Conservation (phyloP, 2,888 invertebrate genomes). For the Congeria kusceri region DNA sequence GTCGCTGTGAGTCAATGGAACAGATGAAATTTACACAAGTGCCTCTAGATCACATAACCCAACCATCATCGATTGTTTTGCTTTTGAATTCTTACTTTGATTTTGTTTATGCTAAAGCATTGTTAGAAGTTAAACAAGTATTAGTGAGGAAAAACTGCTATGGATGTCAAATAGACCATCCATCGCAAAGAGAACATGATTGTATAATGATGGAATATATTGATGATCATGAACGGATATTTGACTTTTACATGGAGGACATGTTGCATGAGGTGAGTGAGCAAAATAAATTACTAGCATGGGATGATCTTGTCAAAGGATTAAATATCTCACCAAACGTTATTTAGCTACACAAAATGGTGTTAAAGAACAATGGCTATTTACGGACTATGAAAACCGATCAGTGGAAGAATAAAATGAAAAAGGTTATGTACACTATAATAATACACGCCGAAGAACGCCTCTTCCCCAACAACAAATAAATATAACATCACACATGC, state of each 20-base stretch:
- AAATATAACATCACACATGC: too few species aligned
- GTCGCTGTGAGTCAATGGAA: too few species aligned
- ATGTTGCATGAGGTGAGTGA: too few species aligned
- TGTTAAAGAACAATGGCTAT: slow-evolving; percentile 15
- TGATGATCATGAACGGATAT: background rate
- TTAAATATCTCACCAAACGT: too few species aligned
- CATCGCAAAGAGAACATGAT: slow-evolving; percentile 23
- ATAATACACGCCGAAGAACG: slow-evolving; percentile 5
- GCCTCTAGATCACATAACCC: background rate
- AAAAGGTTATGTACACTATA: slow-evolving; percentile 7
- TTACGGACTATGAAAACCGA: slow-evolving; percentile 25
- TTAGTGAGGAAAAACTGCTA: slow-evolving; percentile 9
- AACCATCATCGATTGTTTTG: background rate
- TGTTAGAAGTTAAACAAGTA: background rate
- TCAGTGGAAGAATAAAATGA: slow-evolving; percentile 20
- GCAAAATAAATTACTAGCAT: too few species aligned
- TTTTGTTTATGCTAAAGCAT: too few species aligned
- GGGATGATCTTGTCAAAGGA: too few species aligned
- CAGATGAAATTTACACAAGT: too few species aligned
- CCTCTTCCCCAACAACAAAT: too few species aligned
- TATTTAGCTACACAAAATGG: slow-evolving; percentile 27
- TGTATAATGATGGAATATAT: slow-evolving; percentile 21
- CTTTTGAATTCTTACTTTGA: slow-evolving; percentile 10
- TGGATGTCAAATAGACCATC: slow-evolving; percentile 22
- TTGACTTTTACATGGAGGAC: background rate